Conservation (phyloP, 2,113 vertebrate genomes). For the Plecturocebus donacophilus region DNA sequence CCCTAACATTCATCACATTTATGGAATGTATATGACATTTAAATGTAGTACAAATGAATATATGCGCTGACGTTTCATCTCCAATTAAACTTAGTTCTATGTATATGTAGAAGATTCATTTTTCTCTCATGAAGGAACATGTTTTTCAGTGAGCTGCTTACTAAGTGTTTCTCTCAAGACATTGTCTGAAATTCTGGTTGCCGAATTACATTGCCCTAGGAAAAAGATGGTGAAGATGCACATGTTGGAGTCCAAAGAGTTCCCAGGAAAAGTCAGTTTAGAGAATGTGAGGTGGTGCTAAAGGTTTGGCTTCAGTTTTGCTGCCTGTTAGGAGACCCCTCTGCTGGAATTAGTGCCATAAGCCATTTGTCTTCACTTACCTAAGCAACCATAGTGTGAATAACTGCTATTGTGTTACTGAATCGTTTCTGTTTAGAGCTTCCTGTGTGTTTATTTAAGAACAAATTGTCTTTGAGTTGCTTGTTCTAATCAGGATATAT, state of each 20-base stretch:
- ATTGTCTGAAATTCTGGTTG: neutral
- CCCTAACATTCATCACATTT: neutral
- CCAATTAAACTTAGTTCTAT: neutral
- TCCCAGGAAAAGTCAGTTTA: neutral
- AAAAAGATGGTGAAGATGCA: neutral
- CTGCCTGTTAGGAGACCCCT: constrained; percentile 33
- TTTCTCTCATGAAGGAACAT: constrained; percentile 15
- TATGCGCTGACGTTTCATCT: neutral
- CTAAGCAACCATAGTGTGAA: neutral
- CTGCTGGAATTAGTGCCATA: neutral
- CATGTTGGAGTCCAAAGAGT: neutral
- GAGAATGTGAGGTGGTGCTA: neutral
- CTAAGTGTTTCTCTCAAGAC: neutral
- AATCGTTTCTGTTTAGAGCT: constrained; percentile 31
- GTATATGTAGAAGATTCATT: neutral
- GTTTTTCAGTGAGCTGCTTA: neutral
- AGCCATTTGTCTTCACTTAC: neutral
- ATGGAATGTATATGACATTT: neutral
- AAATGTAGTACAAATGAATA: neutral
- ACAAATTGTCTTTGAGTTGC: neutral
- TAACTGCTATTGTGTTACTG: constrained; percentile 37
- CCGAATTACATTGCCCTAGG: neutral
- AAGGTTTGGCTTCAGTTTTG: constrained; percentile 9
- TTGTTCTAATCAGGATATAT: constrained; percentile 56
- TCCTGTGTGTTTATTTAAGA: constrained; percentile 69